These are phyloP conservation scores for Aporrectodea caliginosa DNA, from an alignment of 1,140 invertebrate genomes.

Conservation along the genomic window DNA sequence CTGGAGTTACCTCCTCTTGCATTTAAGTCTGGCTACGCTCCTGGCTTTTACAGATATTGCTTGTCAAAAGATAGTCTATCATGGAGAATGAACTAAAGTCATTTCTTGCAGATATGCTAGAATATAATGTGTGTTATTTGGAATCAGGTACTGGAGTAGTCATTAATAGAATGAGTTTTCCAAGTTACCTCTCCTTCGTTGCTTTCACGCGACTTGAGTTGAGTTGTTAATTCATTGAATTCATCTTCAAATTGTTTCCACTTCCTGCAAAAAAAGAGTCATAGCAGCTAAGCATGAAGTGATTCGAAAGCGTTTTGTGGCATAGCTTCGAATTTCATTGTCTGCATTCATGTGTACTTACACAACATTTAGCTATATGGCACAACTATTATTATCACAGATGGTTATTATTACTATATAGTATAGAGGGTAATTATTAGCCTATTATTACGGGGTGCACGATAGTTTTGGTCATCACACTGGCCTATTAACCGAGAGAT, in stretches of 20 bases:
- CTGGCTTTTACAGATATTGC: not conserved
- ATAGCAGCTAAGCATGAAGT: not conserved
- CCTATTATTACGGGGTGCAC: too few relatives aligned
- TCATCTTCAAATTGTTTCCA: slow-evolving; percentile 52
- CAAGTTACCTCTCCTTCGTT: slow-evolving; percentile 63
- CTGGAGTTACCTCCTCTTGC: too few relatives aligned
- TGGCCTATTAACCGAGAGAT: too few relatives aligned
- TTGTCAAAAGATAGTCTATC: not conserved
- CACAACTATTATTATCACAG: not conserved
- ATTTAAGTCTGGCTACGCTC: too few relatives aligned
- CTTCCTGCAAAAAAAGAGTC: slow-evolving; percentile 47
- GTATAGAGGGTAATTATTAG: too few relatives aligned
- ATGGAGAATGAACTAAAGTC: too few relatives aligned
- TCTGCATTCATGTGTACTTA: not conserved
- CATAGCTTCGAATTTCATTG: not conserved
- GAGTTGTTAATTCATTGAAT: slow-evolving; percentile 46
- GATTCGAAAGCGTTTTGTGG: not conserved
- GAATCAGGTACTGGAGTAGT: not conserved
- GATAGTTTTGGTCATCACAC: too few relatives aligned
- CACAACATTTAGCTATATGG: not conserved
- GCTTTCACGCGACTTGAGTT: slow-evolving; percentile 49
- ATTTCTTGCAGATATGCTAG: too few relatives aligned
- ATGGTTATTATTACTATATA: not conserved
- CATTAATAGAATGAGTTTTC: not conserved
- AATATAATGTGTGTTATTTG: not conserved